Conservation (phyloP, 2,113 vertebrate genomes). For the Sceloporus undulatus region DNA sequence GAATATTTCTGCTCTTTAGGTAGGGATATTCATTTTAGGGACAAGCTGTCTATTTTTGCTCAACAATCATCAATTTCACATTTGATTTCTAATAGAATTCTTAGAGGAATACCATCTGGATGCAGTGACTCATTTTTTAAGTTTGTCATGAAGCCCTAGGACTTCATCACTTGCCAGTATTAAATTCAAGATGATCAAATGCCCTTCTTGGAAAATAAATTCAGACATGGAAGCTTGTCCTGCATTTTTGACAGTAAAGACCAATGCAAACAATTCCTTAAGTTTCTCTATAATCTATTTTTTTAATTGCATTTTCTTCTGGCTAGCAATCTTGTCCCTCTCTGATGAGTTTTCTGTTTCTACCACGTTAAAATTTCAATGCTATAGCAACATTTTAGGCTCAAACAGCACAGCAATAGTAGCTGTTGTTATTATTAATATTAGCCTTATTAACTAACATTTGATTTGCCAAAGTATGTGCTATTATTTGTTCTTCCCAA, state of each 20-base stretch:
- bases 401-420: not conserved
- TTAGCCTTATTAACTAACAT: not conserved
- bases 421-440: not conserved
- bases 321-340: not conserved
- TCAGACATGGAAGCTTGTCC: not conserved
- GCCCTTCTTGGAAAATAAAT: not conserved
- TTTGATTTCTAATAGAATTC: not conserved
- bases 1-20: not conserved
- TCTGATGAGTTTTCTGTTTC: not conserved
- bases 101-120: not conserved
- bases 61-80: not conserved
- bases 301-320: not conserved
- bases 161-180: not conserved
- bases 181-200: not conserved
- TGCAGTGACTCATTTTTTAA: not conserved
- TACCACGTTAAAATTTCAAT: not conserved
- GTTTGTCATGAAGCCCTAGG: not conserved
- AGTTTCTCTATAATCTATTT: not conserved
- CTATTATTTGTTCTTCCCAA: not conserved
- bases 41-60: not conserved
- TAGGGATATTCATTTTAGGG: not conserved
- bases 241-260: not conserved
- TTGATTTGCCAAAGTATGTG: not conserved
- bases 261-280: not conserved
- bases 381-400: not conserved